These are phyloP conservation scores for Drosophila burlai DNA, from an alignment of 1,140 invertebrate species.

Conservation along the genomic window DNA sequence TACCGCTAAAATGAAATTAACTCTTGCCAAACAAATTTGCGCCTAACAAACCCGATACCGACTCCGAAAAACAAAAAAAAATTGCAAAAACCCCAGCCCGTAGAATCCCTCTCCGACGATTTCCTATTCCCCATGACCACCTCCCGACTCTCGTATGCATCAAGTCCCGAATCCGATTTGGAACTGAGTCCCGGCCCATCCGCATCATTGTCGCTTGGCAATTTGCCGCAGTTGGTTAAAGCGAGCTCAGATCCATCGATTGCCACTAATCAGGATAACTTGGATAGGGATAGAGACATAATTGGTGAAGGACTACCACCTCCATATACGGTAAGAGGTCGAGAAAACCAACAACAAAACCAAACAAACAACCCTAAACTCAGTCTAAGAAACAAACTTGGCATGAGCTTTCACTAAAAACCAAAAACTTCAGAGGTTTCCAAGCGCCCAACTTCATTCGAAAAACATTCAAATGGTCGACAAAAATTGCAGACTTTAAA, in stretches of 20 bases:
- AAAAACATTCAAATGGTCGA: constrained; percentile 10
- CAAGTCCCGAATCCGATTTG: constrained; percentile 97
- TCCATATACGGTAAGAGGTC: constrained; percentile 91
- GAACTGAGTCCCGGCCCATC: constrained; percentile 93
- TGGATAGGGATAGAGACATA: constrained; percentile 87
- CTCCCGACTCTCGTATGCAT: constrained; percentile 96
- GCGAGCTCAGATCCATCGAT: constrained; percentile 94
- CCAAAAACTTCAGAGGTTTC: constrained; percentile 19
- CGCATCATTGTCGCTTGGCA: constrained; percentile 86
- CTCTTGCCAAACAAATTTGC: constrained; percentile 45
- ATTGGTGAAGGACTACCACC: constrained; percentile 88
- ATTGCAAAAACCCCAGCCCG: constrained; percentile 86
- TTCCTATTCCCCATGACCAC: constrained; percentile 99
- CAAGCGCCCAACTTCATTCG: constrained; percentile 19
- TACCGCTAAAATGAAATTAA: constrained; percentile 47
- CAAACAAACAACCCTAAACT: constrained; percentile 11
- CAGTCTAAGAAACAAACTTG: constrained; percentile 28
- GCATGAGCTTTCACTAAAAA: constrained; percentile 70
- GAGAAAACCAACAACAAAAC: constrained; percentile 32
- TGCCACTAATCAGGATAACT: constrained; percentile 88
- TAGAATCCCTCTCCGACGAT: constrained; percentile 95
- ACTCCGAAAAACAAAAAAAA: constrained; percentile 18
- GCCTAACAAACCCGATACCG: constrained; percentile 53
- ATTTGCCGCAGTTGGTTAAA: constrained; percentile 90
- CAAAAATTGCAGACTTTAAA: not conserved